These are phyloP conservation scores for Heliconius ismenius DNA, from an alignment of 2,888 invertebrate genomes.

Conservation along the genomic window DNA sequence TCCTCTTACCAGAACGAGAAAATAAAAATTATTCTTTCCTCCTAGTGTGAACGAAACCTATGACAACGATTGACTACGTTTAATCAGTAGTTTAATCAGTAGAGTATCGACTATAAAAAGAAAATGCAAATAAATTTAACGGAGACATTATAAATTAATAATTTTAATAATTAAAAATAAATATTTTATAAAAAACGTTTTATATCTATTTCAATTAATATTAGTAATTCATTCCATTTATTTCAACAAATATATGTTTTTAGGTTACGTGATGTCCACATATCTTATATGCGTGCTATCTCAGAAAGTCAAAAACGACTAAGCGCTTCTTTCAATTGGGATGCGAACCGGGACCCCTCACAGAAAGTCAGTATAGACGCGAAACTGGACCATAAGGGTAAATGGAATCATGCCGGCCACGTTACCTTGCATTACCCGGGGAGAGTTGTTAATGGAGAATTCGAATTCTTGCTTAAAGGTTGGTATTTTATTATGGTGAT, in stretches of 20 bases:
- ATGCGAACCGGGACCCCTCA: constrained; percentile 91
- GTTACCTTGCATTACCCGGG: constrained; percentile 88
- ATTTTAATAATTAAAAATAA: too few relatives aligned
- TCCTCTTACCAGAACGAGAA: too few relatives aligned
- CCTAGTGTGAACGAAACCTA: too few relatives aligned
- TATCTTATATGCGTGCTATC: constrained; percentile 84
- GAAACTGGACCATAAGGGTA: constrained; percentile 82
- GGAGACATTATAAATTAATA: too few relatives aligned
- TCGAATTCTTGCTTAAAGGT: constrained; percentile 82
- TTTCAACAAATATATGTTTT: background rate
- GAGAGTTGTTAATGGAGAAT: constrained; percentile 85
- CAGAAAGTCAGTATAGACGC: constrained; percentile 85
- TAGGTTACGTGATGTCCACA: constrained; percentile 88
- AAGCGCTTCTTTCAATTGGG: constrained; percentile 90
- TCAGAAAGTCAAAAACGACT: constrained; percentile 84
- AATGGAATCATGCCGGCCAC: constrained; percentile 84
- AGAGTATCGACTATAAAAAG: too few relatives aligned
- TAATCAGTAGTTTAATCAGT: too few relatives aligned
- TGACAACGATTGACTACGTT: too few relatives aligned
- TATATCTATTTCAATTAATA: too few relatives aligned
- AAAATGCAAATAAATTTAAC: too few relatives aligned
- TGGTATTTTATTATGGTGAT: constrained; percentile 35
- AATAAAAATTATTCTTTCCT: too few relatives aligned
- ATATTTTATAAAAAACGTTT: too few relatives aligned
- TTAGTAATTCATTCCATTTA: background rate